Percentiles rank a stretch among this genome's conserved stretches.
Evolutionary conservation across 2,113 vertebrate species (phyloP).

Genomic region (Dipodomys merriami): DNA sequence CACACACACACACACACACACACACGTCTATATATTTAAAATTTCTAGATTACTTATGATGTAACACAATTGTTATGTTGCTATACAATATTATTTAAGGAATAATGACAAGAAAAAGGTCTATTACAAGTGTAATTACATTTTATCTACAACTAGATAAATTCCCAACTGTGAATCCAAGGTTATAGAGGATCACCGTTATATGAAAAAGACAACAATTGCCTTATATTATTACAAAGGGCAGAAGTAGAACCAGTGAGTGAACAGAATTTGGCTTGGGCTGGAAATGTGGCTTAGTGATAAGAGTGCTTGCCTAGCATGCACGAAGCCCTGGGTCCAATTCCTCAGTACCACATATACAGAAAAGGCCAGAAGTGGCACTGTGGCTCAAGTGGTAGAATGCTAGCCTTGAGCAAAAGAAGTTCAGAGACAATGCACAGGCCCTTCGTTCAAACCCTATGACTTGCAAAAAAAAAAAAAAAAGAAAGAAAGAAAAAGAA

Average conservation of each 20-base stretch:
- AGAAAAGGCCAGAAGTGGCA: no score
- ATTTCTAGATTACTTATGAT: not conserved
- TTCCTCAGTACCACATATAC: no score
- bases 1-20: not conserved
- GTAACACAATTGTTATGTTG: not conserved
- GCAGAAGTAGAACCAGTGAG: constrained; percentile 9
- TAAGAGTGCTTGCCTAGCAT: no score
- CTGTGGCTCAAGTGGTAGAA: no score
- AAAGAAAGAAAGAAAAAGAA: no score
- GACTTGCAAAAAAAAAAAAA: no score
- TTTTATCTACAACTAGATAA: not conserved
- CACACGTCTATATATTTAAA: not conserved
- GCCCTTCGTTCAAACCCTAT: no score
- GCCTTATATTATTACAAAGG: constrained; percentile 43
- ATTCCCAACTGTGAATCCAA: not conserved
- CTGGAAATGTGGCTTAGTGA: no score
- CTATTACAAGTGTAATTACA: not conserved
- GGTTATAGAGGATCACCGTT: not conserved
- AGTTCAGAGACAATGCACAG: no score
- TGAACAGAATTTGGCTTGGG: constrained; percentile 27
- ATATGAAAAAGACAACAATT: constrained; percentile 44
- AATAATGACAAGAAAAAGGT: not conserved
- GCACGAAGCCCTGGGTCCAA: no score
- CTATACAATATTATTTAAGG: not conserved
- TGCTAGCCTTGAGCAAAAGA: no score